Evolutionary conservation across 1,140 invertebrate species (phyloP), one percentile per base, ranked within the genome.

Genomic region (Protaetia brevitarsis): DNA sequence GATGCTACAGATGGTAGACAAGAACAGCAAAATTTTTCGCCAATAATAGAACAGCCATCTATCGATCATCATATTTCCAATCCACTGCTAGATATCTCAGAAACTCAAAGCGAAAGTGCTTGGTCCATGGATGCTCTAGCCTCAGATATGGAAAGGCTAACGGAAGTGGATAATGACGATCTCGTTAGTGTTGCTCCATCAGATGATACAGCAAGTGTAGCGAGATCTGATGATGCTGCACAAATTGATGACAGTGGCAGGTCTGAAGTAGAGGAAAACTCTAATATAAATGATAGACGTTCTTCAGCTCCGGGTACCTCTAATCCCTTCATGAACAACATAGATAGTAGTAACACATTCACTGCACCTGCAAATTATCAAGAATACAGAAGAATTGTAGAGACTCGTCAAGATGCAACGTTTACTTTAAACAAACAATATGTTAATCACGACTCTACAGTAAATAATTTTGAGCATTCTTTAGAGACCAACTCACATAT

Each of bases 91-190:
- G 94, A 96, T 77, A 86, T 90, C 8, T 93, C 90, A 11, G 94
- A 97, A 80, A 96, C 94, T 23, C 92, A 92, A 0, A 95, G 93
- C 70, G 96, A 98, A 82, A 87, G 86, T 62, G 95, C 95, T 0
- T 99, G 96, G 96, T 97, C 94, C 73, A 97, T 95, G 13, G 96
- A 98, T 82, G 96, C 97, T 27, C 81, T 97, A 45, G 93, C 94
- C 0, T 97, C 94, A 19, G 96, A 98, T 78, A 96, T 93, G 3
- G 96, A 98, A 78, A 84, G 94, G 56, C 82, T 97, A 66, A 92
- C 91, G 1, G 95, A 98, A 80, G 86, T 93, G 16, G 91, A 93
- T 73, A 91, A 89, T 7, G 90, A 93, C 73, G 90, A 93, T 69
- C 87, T 88, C 45, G 85, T 83, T 0, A 91, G 89, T 78, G 88